Base-by-base conservation (phyloP, 2,888 invertebrate species). In the Nephrotoma appendiculata region DNA sequence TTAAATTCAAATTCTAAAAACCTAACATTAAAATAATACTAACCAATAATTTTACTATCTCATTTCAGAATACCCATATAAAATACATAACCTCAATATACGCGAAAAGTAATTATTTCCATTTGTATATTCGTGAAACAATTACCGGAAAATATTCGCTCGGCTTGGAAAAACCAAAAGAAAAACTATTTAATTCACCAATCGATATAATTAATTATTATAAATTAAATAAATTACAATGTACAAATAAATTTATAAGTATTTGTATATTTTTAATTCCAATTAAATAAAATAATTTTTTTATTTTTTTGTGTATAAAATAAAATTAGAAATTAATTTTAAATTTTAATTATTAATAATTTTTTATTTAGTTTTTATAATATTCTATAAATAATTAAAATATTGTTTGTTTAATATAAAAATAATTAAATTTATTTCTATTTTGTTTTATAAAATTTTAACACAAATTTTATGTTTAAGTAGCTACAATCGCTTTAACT, bases 401-500 rank as follows among this genome's bases (percentile, higher is more conserved):
- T 31, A 31, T 71, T 15, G 15, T 57, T 57, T 48, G 15, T 4
- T 86, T 86, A 83, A 43, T 31, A 83, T 44, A 41, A 12, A 86
- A 86, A 83, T 42, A 42, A 83, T 84, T 84, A 84, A 84, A 42
- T 42, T 41, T 41, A 83, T 41, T 41, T 31, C 42, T 52, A 15
- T 45, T 84, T 42, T 86, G 19, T 41, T n/a, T 86, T 42, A 43
- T 42, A 85, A 85, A 42, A 42, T 31, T 31, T 31, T 31, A 31
- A 31, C 31, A 85, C 42, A 42, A n/a, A 43, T 42, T 44, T 44
- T 11, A 41, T 83, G 43, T 87, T 91, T 92, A 97, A 87, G 97
- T 97, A 88, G 97, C 94, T 83, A 98, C 97, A 42, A 97, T 95
- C 2, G 96, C 97, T 90, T 97, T 95, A 91, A 96, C 95, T 87